Base-by-base conservation (phyloP, 2,888 invertebrate species). In the Sialis fuliginosa region DNA sequence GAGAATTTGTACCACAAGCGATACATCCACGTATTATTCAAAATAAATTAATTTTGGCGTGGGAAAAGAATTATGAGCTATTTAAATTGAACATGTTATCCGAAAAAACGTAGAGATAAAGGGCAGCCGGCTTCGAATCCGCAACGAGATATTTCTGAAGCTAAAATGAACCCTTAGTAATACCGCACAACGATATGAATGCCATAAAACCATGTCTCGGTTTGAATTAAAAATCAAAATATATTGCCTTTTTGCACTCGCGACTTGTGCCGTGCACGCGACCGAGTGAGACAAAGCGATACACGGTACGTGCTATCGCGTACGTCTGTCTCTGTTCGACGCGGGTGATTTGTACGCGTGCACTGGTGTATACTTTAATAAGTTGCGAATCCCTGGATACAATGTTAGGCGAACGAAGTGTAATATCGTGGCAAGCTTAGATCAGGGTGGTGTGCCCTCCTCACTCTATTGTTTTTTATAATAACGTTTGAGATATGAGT, bases 171-270 rank as follows among this genome's bases (percentile, higher is more conserved):
- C 37, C 12, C 37, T 37, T 37, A 37, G 37, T 37, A 6, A 37
- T 37, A 37, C 37, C 37, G 37, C 37, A 37, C n/a, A n/a, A 12
- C 37, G 12, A 37, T 37, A 37, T 37, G 37, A 37, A 37, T 37
- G 42, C 42, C 30, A 42, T 42, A 42, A 42, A 30, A 10, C 42
- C 30, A 42, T 42, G 42, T 42, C 42, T 42, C 42, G 42, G 42
- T 42, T 42, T 42, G 42, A 42, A 42, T 42, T 42, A 42, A 42
- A 42, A 42, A 42, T 42, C 42, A 42, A 42, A 42, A 42, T 42
- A 42, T 42, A 42, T 42, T 42, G 42, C 42, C 42, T 42, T 42
- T 42, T 42, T 42, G 42, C 42, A 42, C 22, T 31, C 22, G 42
- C 22, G 32, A 10, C 42, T 37, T 37, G 12, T 37, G 37, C 37